Base-by-base conservation (phyloP, 2,113 vertebrate species). In the Lophura nycthemera region DNA sequence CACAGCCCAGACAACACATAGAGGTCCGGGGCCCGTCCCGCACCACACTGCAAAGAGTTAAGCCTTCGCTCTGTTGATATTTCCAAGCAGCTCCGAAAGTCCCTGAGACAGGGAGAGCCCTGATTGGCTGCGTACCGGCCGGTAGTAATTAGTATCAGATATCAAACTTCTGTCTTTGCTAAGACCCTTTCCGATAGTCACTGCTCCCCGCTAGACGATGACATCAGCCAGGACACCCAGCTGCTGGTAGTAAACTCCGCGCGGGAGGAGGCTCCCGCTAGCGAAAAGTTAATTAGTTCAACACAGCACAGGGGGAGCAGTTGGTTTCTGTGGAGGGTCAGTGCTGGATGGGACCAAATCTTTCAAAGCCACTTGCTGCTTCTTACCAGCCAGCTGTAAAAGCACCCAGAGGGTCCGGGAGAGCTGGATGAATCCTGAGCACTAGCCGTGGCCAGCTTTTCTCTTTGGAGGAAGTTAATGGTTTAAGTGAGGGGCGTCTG, bases 331-430 rank as follows among this genome's bases (percentile, higher is more conserved):
- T 95, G 97, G 97, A 98, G 97, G 97, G 97, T 96, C 98, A 98
- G 91, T 96, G 97, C 97, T 98, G 95, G 96, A 98, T 98, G 98
- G 98, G 98, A 98, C 98, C 98, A 98, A 98, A 97, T 80, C 93
- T 96, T 93, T 66, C 93, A 61, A 92, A 97, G 97, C 56, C 90
- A 36, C 95, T 85, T 93, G 95, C 97, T 93, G 96, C 96, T 93
- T 74, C 92, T 88, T 92, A 72, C 87, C 85, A 21, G 90, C 84
- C 95, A 11, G 63, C 96, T 64, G 89, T 82, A 75, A 96, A 95
- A 90, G 95, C 86, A 42, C 90, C 94, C 94, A 14, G 93, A 94
- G 92, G 64, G 95, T 61, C 78, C 76, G 36, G 78, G 94, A 96
- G 89, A 89, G 93, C 86, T 95, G 97, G 97, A 97, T 97, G 97